Evolutionary conservation across 1,140 invertebrate genomes (phyloP).

Genomic region (Uloborus diversus): DNA sequence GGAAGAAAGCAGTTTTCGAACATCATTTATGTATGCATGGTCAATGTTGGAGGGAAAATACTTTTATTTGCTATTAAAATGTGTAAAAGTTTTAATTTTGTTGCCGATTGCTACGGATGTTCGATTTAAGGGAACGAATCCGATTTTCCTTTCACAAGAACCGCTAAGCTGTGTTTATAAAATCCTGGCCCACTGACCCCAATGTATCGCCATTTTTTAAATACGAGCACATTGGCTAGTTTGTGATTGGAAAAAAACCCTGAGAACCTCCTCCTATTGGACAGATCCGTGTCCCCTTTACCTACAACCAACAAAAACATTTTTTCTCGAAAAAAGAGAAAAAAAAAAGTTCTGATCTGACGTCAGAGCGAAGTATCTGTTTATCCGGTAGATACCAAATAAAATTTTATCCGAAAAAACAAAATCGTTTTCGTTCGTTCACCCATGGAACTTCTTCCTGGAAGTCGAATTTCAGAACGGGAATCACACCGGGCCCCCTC

Average conservation of each 20-base stretch:
- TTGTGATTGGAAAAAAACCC: no score
- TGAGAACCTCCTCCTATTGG: constrained; percentile 23
- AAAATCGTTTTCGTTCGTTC: constrained; percentile 38
- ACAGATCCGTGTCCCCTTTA: constrained; percentile 25
- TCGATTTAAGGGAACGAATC: constrained; percentile 13
- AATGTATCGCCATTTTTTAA: constrained; percentile 34
- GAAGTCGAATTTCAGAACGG: constrained; percentile 39
- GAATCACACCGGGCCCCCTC: constrained; percentile 6
- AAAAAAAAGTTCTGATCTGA: not conserved
- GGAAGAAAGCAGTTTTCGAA: no score
- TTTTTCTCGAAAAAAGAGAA: not conserved
- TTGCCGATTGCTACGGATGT: not conserved
- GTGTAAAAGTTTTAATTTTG: not conserved
- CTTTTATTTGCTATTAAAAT: no score
- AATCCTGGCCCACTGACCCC: constrained; percentile 34
- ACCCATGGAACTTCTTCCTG: constrained; percentile 48
- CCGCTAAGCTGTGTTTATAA: constrained; percentile 21
- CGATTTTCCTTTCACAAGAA: constrained; percentile 51
- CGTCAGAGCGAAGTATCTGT: not conserved
- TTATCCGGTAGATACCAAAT: not conserved
- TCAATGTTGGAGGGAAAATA: no score
- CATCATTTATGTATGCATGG: no score
- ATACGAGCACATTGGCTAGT: no score
- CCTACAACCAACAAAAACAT: not conserved
- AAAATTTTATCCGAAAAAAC: not conserved